Evolutionary conservation across 2,888 invertebrate species (phyloP), one percentile per base, ranked within the genome.

Genomic region (Trisateles emortualis): DNA sequence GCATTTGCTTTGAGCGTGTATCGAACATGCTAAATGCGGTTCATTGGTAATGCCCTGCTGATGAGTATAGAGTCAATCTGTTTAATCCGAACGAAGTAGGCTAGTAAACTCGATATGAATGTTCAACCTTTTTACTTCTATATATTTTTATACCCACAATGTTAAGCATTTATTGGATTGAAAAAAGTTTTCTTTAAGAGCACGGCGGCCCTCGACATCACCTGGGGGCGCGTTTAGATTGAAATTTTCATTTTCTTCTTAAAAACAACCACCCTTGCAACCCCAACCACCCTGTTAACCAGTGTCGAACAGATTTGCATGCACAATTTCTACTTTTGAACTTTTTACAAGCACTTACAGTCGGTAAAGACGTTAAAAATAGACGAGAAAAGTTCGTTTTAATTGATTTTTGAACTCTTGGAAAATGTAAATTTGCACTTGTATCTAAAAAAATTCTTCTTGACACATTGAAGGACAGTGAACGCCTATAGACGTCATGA

Each of bases 211-310:
- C 64, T 59, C 52, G 74, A 61, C 71, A 68, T 81, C 78, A 88
- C 90, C 88, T 87, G 86, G 76, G 88, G 90, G 88, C 78, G 79
- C 79, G 78, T 82, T 86, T 88, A 86, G 81, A 92, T 92, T 90
- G 88, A 86, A 90, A 87, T 86, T 89, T 86, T 87, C 87, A 86
- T 89, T 90, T 87, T 88, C 83, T 82, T 81, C 75, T 79, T 71
- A 80, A 87, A 87, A 84, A 81, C 80, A 80, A 70, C 79, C 79
- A 59, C 79, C 78, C 77, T 73, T 69, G 53, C 68, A 74, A 65
- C 65, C 66, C 74, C 71, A 63, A 65, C 72, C 66, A 57, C 78
- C 76, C 76, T 78, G 71, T 72, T 75, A 78, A 72, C 74, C 73
- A 70, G 73, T 70, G 72, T 72, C 69, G 73, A 76, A 77, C 71